Conservation (phyloP, 2,888 invertebrate species). For the Artemia sp. region DNA sequence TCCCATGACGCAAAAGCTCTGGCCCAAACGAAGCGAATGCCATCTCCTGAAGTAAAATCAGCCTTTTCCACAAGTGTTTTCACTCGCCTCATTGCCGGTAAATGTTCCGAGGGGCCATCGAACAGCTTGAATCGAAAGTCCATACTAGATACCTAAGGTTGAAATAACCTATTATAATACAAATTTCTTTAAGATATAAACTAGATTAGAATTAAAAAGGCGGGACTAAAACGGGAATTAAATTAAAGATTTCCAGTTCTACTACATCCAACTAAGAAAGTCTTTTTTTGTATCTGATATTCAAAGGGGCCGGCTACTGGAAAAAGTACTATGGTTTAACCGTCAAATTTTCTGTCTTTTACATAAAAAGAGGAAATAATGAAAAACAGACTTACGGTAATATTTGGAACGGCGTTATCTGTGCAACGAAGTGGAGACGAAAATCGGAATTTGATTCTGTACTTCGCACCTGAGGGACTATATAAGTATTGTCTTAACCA, state of each 20-base stretch:
- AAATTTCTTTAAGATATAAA: too few relatives aligned
- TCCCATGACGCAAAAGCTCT: slow-evolving; percentile 55
- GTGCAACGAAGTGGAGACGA: slow-evolving; percentile 43
- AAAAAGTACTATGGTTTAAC: too few relatives aligned
- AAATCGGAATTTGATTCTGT: slow-evolving; percentile 42
- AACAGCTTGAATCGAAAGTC: slow-evolving; percentile 42
- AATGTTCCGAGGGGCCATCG: slow-evolving; percentile 42
- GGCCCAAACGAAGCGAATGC: slow-evolving; percentile 50
- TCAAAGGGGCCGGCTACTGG: too few relatives aligned
- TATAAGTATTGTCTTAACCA: slow-evolving; percentile 52
- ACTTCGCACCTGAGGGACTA: slow-evolving; percentile 49
- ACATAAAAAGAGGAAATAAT: neutral
- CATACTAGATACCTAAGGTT: slow-evolving; percentile 40
- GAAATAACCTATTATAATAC: slow-evolving; percentile 17
- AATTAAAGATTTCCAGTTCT: too few relatives aligned
- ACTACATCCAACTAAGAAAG: too few relatives aligned
- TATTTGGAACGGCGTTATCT: slow-evolving; percentile 37
- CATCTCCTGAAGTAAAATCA: slow-evolving; percentile 43
- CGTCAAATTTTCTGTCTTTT: too few relatives aligned
- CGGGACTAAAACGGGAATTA: too few relatives aligned
- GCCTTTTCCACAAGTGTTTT: slow-evolving; percentile 40
- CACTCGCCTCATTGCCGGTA: slow-evolving; percentile 52
- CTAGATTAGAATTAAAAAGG: too few relatives aligned
- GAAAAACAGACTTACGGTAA: slow-evolving; percentile 34
- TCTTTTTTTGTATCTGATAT: too few relatives aligned